Conservation (phyloP, 2,113 vertebrate genomes). For the Sinocyclocheilus anshuiensis region DNA sequence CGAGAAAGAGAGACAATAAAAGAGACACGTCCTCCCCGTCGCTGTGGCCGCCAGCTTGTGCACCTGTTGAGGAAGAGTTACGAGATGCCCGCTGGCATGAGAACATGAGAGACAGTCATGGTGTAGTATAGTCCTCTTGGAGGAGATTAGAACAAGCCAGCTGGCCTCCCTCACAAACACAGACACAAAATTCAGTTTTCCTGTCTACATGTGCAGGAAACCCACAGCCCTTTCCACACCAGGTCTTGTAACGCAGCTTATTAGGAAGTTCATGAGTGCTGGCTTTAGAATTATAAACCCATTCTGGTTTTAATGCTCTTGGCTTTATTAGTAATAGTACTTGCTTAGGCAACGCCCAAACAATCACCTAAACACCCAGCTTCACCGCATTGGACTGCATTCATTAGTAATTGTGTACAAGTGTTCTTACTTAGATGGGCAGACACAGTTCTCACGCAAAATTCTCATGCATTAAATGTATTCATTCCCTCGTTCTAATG, state of each 20-base stretch:
- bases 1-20: not conserved
- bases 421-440: not conserved
- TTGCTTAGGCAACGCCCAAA: conserved; percentile 12
- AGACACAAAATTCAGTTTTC: conserved; percentile 10
- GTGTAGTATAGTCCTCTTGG: conserved; percentile 10
- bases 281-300: conserved; percentile 12
- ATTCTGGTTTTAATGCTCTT: conserved; percentile 14
- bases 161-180: not conserved
- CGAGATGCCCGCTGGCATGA: not conserved
- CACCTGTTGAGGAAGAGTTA: conserved; percentile 29
- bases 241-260: not conserved
- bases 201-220: conserved; percentile 28
- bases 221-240: conserved; percentile 16
- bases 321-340: conserved; percentile 19
- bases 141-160: conserved; percentile 35
- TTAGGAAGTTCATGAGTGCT: conserved; percentile 12
- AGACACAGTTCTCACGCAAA: not conserved
- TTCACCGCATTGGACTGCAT: not conserved
- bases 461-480: not conserved
- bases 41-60: not conserved
- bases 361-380: conserved; percentile 11
- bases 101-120: conserved; percentile 1
- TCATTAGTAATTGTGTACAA: not conserved
- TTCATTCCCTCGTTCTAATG: not conserved
- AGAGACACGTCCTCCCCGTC: not conserved